phyloP scores from a whole-genome alignment of 2,113 vertebrate genomes.

The Gadus chalcogrammus region DNA sequence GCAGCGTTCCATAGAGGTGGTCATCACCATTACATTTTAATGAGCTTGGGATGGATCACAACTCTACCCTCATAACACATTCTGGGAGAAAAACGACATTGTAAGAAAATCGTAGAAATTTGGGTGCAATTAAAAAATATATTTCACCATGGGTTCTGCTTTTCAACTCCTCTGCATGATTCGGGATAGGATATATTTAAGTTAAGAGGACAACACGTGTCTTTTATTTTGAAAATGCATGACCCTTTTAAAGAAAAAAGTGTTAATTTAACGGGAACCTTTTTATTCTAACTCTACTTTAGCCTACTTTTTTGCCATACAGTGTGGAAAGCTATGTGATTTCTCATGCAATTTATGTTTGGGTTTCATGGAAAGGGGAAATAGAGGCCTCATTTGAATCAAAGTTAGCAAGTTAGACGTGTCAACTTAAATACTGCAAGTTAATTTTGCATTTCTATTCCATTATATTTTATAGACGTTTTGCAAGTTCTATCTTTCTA shows the following conservation, averaged over 20 bases:
- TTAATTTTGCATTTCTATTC: background rate
- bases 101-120: slow-evolving; percentile 51
- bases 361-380: slow-evolving; percentile 42
- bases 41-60: slow-evolving; percentile 78
- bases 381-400: slow-evolving; percentile 11
- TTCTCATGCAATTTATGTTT: slow-evolving; percentile 34
- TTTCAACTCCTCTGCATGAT: too few relatives aligned
- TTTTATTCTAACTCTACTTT: too few relatives aligned
- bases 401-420: background rate
- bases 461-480: background rate
- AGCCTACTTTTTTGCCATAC: too few relatives aligned
- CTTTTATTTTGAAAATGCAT: too few relatives aligned
- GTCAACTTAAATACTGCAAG: slow-evolving; percentile 23
- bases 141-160: too few relatives aligned
- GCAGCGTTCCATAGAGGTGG: slow-evolving; percentile 80
- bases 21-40: slow-evolving; percentile 82
- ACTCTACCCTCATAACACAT: slow-evolving; percentile 63
- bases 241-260: too few relatives aligned
- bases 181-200: too few relatives aligned
- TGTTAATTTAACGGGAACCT: too few relatives aligned
- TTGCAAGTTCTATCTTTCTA: background rate
- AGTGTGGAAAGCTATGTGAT: slow-evolving; percentile 17
- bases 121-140: too few relatives aligned
- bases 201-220: too few relatives aligned
- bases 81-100: slow-evolving; percentile 34